These are phyloP conservation scores for Microtus ochrogaster DNA, from an alignment of 2,113 vertebrate species.

Conservation along the genomic window DNA sequence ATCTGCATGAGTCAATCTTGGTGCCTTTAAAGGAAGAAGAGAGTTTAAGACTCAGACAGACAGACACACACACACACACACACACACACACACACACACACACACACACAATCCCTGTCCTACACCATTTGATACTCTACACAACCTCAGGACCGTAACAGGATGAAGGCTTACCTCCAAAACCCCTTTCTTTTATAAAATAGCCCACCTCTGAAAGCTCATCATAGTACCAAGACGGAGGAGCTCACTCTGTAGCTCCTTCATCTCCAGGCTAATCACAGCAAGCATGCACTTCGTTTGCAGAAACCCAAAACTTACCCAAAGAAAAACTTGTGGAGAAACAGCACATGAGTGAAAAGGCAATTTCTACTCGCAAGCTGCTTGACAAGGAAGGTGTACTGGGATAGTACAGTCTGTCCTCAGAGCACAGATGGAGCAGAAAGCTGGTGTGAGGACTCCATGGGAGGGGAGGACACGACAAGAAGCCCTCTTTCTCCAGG, in stretches of 20 bases:
- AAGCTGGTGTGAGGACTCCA: not conserved
- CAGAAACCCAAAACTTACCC: not conserved
- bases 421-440: not conserved
- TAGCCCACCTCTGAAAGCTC: not conserved
- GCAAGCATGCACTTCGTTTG: not conserved
- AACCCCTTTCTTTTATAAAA: not conserved
- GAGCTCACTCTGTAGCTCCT: not conserved
- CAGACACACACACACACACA: not conserved
- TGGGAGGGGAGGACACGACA: not conserved
- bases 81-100: not conserved
- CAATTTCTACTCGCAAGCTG: not conserved
- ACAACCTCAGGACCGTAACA: not conserved
- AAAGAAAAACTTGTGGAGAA: not conserved
- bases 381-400: not conserved
- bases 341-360: not conserved
- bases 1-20: not conserved
- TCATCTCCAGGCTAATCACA: constrained; percentile 24
- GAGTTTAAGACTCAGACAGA: not conserved
- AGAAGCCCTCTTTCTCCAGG: not conserved
- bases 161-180: not conserved
- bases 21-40: not conserved
- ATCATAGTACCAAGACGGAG: not conserved
- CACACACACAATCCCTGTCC: not conserved
- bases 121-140: not conserved
- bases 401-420: not conserved